Evolutionary conservation across 1,140 invertebrate species (phyloP).

Genomic region (Epicauta chinensis): DNA sequence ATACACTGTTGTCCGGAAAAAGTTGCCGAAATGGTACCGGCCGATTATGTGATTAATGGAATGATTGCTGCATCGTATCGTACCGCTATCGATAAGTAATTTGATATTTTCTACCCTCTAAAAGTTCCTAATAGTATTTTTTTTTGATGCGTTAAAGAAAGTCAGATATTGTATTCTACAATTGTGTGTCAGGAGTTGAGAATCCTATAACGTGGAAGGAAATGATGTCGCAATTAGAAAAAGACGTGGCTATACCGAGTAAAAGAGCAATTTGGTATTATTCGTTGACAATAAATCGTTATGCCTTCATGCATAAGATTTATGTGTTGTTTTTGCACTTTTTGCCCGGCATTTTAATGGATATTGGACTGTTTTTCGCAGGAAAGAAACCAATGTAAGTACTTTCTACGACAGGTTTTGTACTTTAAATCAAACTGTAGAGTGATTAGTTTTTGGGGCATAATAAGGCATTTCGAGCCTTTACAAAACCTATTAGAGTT

Average conservation of each 20-base stretch:
- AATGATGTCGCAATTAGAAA: constrained; percentile 40
- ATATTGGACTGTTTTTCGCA: constrained; percentile 45
- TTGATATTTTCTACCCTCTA: background rate
- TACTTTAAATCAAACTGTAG: too few relatives aligned
- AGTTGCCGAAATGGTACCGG: constrained; percentile 62
- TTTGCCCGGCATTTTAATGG: constrained; percentile 54
- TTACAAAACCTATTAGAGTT: too few relatives aligned
- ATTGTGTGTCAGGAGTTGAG: constrained; percentile 57
- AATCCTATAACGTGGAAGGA: constrained; percentile 60
- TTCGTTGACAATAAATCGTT: constrained; percentile 48
- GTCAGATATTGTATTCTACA: constrained; percentile 2
- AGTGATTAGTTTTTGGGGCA: too few relatives aligned
- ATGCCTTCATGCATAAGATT: constrained; percentile 45
- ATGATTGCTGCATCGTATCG: constrained; percentile 59
- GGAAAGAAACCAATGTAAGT: constrained; percentile 53
- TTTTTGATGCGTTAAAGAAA: background rate
- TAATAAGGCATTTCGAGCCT: too few relatives aligned
- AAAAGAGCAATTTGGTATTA: constrained; percentile 50
- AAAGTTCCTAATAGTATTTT: too few relatives aligned
- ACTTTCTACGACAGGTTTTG: too few relatives aligned
- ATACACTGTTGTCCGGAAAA: constrained; percentile 47
- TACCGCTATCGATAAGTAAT: constrained; percentile 44
- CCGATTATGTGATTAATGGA: constrained; percentile 62
- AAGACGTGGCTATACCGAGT: constrained; percentile 43
- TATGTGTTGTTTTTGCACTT: constrained; percentile 50